Base-by-base conservation (phyloP, 1,140 invertebrate species). In the Drosophila tristis region DNA sequence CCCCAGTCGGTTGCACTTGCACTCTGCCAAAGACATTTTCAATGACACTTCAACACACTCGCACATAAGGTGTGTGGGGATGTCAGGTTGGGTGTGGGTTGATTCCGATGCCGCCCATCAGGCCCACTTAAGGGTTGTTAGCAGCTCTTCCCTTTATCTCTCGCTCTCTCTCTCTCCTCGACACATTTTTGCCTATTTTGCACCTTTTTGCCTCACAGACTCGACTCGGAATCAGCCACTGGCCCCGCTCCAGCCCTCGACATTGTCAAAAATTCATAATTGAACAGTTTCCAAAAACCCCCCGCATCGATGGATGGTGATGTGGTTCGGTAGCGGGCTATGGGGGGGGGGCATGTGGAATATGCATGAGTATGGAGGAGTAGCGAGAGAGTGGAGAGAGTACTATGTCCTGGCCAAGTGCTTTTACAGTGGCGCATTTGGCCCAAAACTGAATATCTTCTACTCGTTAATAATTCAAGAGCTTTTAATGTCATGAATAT, bases 401-500 rank as follows among this genome's bases (percentile, higher is more conserved):
- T 76, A 20, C 20, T 20, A 57, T 64, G 45, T 58, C 63, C 26
- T 56, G 56, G 74, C 31, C 82, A 84, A 87, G 84, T 82, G 82
- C 79, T 76, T 77, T 59, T 59, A 26, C 63, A 67, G 78, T 70
- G 44, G 66, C 73, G 84, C 82, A 79, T 74, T 87, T 89, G 84
- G 59, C 75, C 77, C 35, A 39, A 39, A 84, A 74, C 85, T 76
- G 78, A 89, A 89, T 77, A 80, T 87, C 79, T 89, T 82, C 72
- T 39, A 39, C 51, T 71, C 53, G 84, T 87, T 87, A 87, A 87
- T 87, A 87, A 87, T 87, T 87, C 84, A 87, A 87, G 84, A 84
- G 84, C 84, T 87, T 87, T 87, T 87, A 87, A 87, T 87, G 84
- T 78, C 84, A 87, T 87, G 84, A 87, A 87, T 87, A 87, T 87